Conservation (phyloP, 2,888 invertebrate species). For the Tachina lurida region DNA sequence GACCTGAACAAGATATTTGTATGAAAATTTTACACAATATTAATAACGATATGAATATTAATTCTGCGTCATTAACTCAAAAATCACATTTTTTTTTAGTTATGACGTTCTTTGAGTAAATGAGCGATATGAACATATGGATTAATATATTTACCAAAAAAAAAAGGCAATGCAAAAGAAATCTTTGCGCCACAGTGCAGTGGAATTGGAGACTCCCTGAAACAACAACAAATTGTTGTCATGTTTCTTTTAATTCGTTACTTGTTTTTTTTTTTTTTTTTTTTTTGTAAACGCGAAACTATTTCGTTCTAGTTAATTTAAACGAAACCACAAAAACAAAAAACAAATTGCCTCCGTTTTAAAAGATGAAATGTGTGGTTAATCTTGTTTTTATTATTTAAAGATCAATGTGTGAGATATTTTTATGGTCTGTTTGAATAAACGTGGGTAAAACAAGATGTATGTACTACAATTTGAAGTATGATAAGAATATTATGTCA, state of each 20-base stretch:
- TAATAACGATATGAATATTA: too few relatives aligned
- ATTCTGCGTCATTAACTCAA: too few relatives aligned
- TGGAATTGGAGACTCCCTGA: neutral
- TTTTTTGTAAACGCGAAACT: conserved; percentile 4
- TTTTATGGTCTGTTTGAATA: neutral
- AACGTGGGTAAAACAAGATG: conserved; percentile 22
- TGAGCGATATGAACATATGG: too few relatives aligned
- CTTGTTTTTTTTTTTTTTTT: too few relatives aligned
- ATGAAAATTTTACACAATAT: too few relatives aligned
- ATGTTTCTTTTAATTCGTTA: neutral
- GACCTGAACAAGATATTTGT: too few relatives aligned
- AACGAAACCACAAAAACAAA: conserved; percentile 20
- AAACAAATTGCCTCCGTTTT: conserved; percentile 12
- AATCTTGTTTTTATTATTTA: conserved; percentile 22
- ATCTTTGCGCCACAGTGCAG: neutral
- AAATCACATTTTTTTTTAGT: too few relatives aligned
- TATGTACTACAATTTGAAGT: neutral
- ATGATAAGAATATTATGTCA: neutral
- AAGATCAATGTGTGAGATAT: conserved; percentile 21
- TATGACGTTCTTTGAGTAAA: too few relatives aligned
- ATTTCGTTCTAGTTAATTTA: neutral
- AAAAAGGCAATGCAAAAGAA: neutral
- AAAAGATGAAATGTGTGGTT: conserved; percentile 21
- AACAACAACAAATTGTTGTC: neutral
- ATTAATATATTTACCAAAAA: too few relatives aligned